Evolutionary conservation across 2,113 vertebrate genomes (phyloP), one percentile per base, ranked within the genome.

Genomic region (Elephantulus edwardii): DNA sequence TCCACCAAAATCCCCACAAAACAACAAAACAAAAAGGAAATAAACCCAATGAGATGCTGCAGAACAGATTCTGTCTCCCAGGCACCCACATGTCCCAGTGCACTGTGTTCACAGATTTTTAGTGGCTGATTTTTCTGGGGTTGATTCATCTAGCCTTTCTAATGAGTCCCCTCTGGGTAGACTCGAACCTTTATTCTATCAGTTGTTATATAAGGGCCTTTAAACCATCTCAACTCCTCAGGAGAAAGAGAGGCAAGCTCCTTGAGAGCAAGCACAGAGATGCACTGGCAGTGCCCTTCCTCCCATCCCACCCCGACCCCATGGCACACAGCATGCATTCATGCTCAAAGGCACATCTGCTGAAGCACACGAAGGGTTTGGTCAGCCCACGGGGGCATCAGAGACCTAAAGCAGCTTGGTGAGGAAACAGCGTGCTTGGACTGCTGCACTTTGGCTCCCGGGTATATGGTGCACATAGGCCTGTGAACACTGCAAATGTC

Each of bases 401-500:
- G 50, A 83, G 40, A 79, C 76, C 72, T 8, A 0, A 28, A 35
- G 16, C 68, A 11, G 40, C 40, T 22, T 28, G 58, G 26, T 8
- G 10, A 22, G 38, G 19, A 2, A n/a, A 2, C 9, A 2, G 30
- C 70, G 58, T 20, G 35, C 38, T 9, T 17, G 4, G 13, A 30
- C 2, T 60, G 79, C 82, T 93, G 91, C 71, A 91, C 94, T 94
- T 87, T 79, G 90, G 14, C 40, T 68, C 33, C 77, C 30, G 6
- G 10, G 40, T 60, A 75, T n/a, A n/a, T n/a, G n/a, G n/a, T 33
- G 83, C 56, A 58, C 50, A 52, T 20, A 40, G 38, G 52, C 52
- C 90, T 90, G 38, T 94, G 90, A 74, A 48, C 85, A 83, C 22
- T 80, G 38, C 72, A 72, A 86, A 92, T 91, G 14, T 50, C 89